A percentile compares a stretch with the other conserved stretches of the same genome.
Conservation (phyloP, 2,797 vertebrate species). For the Loris lydekkerianus region DNA sequence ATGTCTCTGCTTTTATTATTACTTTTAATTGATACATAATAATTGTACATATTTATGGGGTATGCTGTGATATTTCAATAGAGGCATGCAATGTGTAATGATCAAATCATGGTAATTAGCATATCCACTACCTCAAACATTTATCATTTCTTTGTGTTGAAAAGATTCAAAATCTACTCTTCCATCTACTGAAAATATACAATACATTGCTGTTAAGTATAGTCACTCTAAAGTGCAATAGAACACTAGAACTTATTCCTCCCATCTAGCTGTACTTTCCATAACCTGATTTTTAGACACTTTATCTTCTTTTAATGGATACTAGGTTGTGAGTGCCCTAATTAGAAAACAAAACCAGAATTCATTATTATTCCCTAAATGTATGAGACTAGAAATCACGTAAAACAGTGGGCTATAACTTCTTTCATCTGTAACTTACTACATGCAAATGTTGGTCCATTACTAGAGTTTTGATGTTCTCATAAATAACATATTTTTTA, state of each 20-base stretch:
- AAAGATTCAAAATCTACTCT: not conserved
- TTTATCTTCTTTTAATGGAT: slow-evolving; percentile 32
- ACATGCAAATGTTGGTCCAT: not conserved
- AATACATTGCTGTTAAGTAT: not conserved
- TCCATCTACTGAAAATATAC: not conserved
- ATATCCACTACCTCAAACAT: not conserved
- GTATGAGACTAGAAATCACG: not conserved
- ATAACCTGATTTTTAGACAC: slow-evolving; percentile 31
- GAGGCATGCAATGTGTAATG: not conserved
- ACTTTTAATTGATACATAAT: not conserved
- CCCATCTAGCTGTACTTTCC: not conserved
- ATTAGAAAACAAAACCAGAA: slow-evolving; percentile 46
- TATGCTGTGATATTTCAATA: not conserved
- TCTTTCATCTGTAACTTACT: not conserved
- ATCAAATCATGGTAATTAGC: not conserved
- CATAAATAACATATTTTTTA: slow-evolving; percentile 21
- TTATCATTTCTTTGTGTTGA: not conserved
- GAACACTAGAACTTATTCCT: not conserved
- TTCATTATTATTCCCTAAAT: slow-evolving; percentile 2
- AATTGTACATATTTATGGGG: not conserved
- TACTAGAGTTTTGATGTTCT: not conserved
- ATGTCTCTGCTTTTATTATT: not conserved
- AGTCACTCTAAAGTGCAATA: not conserved
- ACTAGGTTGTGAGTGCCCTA: not conserved
- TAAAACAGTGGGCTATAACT: not conserved